Evolutionary conservation across 2,888 invertebrate species (phyloP), one percentile per base, ranked within the genome.

Genomic region (Drosophila birchii): DNA sequence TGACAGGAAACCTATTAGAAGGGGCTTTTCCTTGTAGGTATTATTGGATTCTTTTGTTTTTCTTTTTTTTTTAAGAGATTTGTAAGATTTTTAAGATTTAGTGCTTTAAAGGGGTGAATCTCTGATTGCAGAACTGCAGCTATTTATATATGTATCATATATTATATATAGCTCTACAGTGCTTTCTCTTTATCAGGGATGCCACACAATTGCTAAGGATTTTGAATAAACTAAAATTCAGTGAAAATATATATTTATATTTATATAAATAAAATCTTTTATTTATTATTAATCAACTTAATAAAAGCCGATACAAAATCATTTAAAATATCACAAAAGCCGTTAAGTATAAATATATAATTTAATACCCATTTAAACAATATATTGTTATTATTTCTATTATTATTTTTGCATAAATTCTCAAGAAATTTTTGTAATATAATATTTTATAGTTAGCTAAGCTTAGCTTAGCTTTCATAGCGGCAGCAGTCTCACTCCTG

Each of bases 1-100:
- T 63, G 75, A 60, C 44, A 67, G 49, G 41, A 47, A 67, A 49
- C 59, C 67, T 55, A 66, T 61, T 67, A n/a, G 54, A 29, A 12
- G 39, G 36, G 38, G 26, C 34, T 26, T 29, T 8, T 4, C 8
- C 44, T 16, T 51, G 20, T 18, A 18, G 54, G 59, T 16, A 53
- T 59, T 59, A 53, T 53, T 20, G 29, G 29, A 59, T 59, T 59
- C 12, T n/a, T 20, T 16, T 20, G 5, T 11, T 18, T 18, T 1
- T 5, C 0, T 18, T 18, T 14, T 45, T 26, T 3, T 29, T 29
- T n/a, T n/a, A n/a, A n/a, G n/a, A 34, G 8, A 29, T 29, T 6
- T 29, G 7, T n/a, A 8, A 8, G n/a, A 51, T 11, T 23, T 45
- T 45, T n/a, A 9, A 41, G n/a, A 23, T 6, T 23, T 14, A 6